Base-by-base conservation (phyloP, 2,113 vertebrate species). In the Uropsilus gracilis region DNA sequence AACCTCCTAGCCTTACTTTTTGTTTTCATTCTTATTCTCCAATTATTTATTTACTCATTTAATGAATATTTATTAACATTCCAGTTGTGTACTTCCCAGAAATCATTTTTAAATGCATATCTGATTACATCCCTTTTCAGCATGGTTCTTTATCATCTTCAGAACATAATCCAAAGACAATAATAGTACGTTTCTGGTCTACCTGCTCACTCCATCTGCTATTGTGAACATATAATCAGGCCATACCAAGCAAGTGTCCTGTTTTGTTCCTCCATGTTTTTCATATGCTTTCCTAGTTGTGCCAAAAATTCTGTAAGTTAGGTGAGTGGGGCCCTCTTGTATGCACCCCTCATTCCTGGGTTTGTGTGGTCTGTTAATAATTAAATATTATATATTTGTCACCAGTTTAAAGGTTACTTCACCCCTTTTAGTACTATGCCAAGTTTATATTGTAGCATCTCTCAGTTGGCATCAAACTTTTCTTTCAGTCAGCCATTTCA, bases 61-160 rank as follows among this genome's bases (percentile, higher is more conserved):
- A 75, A 18, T 94, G 75, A 91, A 86, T 92, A 92, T 88, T 88
- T 86, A 90, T 88, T 86, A 88, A 73, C 13, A 13, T 89, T 82
- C 26, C 64, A 71, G 55, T 32, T 89, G 18, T 28, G 75, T 87
- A 80, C 46, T 83, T 89, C 44, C 46, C 11, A 80, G 73, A 55
- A 63, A 48, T 39, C 37, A 82, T 88, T 75, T 75, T n/a, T 42
- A 66, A 89, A 93, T 86, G 30, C n/a, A 10, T 55, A 34, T 78
- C 8, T 37, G 24, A 46, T 88, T 32, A 59, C 20, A 14, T 85
- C 63, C 46, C 32, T 77, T 90, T 26, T 82, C 48, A 85, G 22
- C 14, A 24, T 85, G 6, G 1, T 84, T 77, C 20, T 86, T 78
- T 73, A 88, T 46, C 53, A 44, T 82, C 17, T 68, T 68, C 2